A percentile compares a stretch with the other conserved stretches of the same genome.
Conservation (phyloP, 2,113 vertebrate species). For the Myanophis thanlyinensis region DNA sequence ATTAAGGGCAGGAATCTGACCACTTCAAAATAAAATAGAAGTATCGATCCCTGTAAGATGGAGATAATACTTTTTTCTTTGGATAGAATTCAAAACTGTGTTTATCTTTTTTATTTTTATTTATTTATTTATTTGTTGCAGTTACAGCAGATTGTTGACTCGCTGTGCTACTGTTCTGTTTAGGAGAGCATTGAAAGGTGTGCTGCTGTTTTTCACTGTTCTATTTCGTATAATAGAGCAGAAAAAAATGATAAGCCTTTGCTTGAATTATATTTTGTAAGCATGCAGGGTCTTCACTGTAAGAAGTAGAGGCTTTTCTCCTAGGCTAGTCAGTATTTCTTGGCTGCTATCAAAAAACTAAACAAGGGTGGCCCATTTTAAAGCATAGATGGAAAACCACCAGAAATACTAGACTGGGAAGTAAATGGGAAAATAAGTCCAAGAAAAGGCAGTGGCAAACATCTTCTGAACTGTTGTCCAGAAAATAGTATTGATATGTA, state of each 20-base stretch:
- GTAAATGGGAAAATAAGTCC: not conserved
- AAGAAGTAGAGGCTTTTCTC: not conserved
- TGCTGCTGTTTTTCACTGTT: not conserved
- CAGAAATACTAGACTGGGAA: not conserved
- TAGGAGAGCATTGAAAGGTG: not conserved
- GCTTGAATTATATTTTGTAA: not conserved
- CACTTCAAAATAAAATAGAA: not conserved
- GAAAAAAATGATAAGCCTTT: not conserved
- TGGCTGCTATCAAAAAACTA: not conserved
- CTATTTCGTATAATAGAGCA: not conserved
- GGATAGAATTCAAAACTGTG: not conserved
- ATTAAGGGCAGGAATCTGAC: not conserved
- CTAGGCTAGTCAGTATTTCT: not conserved
- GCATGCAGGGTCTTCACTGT: not conserved
- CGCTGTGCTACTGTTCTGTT: not conserved
- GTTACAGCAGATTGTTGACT: not conserved
- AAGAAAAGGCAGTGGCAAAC: not conserved
- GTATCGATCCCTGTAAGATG: not conserved
- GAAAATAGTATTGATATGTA: not conserved
- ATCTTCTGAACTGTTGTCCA: not conserved
- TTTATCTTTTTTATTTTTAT: not conserved
- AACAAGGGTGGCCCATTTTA: not conserved
- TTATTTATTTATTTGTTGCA: not conserved
- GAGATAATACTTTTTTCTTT: not conserved
- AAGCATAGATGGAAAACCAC: not conserved